Base-by-base conservation (phyloP, 1,140 invertebrate species). In the Cyphomyrmex costatus region DNA sequence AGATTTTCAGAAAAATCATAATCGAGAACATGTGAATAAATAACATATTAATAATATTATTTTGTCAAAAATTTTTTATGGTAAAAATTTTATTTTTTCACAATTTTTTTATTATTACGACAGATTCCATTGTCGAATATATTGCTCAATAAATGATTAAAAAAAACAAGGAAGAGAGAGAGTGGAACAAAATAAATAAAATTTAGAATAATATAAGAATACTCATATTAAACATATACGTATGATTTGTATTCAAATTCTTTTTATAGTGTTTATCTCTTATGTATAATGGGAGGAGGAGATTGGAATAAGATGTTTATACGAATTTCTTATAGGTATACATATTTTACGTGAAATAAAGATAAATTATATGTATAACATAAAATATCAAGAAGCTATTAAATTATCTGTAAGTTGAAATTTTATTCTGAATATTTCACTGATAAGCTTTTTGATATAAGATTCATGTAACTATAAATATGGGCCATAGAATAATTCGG, bases 391-490 rank as follows among this genome's bases (percentile, higher is more conserved):
- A 58, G n/a, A 58, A 49, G 4, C n/a, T 68, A 16, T 24, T 68
- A 19, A 24, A 14, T 6, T 68, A 7, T 24, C 21, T 24, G 30
- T 63, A 46, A 24, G n/a, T 21, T 24, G 0, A 46, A 68, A 68
- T 46, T 68, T 68, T 46, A 68, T 68, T 36, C 21, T 24, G 8
- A 24, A 68, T 68, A 24, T 46, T 46, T 63, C 7, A 63, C 30
- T n/a, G 30, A 68, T 21, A 21, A 36, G 10, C n/a, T 42, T 68
- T 68, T 68, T 21, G 10, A 33, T 33, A 33, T 8, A 33, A 33
- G 19, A 46, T 46, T 68, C 36, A 66, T 42, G n/a, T 42, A 46
- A 42, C n/a, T 68, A 66, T 42, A 24, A 65, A 68, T 68, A 42
- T 21, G 0, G 14, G 14, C 4, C 4, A n/a, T 53, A 27, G 30